phyloP scores from a whole-genome alignment of 2,797 vertebrate species.

The Amniataba percoides region DNA sequence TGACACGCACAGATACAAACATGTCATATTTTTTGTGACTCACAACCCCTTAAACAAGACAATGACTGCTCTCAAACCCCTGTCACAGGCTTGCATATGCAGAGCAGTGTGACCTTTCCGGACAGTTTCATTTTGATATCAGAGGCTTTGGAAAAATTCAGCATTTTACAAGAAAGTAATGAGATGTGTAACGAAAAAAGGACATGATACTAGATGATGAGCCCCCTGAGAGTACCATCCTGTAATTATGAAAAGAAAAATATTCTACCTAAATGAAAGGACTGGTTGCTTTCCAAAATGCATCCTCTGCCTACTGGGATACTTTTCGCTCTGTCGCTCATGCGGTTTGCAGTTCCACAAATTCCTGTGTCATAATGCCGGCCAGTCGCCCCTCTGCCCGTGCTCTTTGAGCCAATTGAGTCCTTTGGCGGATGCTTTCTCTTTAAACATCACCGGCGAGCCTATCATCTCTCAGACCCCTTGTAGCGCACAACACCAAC shows the following conservation, averaged over 20 bases:
- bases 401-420: neutral
- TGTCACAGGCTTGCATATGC: neutral
- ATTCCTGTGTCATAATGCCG: neutral
- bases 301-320: neutral
- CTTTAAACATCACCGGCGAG: neutral
- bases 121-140: slow-evolving; percentile 8
- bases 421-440: neutral
- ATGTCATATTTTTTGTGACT: slow-evolving; percentile 16
- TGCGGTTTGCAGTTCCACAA: neutral
- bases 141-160: neutral
- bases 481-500: neutral
- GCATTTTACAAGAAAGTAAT: neutral
- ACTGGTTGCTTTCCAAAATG: neutral
- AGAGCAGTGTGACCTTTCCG: slow-evolving; percentile 2
- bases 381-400: neutral
- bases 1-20: slow-evolving; percentile 18
- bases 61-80: neutral
- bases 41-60: slow-evolving; percentile 12
- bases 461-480: neutral
- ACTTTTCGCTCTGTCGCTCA: neutral
- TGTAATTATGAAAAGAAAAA: neutral
- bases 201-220: neutral
- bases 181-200: neutral
- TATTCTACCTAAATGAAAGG: neutral
- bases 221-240: neutral